Base-by-base conservation (phyloP, 1,140 invertebrate species). In the Drosophila arizonae region DNA sequence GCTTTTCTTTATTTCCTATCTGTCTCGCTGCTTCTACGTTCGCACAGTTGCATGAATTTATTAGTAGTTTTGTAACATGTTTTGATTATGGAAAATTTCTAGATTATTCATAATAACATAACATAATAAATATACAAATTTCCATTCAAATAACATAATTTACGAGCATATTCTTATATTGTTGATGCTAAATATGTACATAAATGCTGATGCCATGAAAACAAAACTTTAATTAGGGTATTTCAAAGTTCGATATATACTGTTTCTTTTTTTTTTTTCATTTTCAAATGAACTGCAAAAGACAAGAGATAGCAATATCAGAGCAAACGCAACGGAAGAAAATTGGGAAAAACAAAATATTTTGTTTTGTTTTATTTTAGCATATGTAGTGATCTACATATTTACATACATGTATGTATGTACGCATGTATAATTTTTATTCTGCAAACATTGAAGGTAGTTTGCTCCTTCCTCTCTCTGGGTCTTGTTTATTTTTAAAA, bases 401-500 rank as follows among this genome's bases (percentile, higher is more conserved):
- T 72, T 69, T 73, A 50, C 21, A 24, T 73, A 73, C 21, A 39
- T 39, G 36, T 36, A 36, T 58, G 15, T 26, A 30, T 43, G 21
- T 41, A 11, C 41, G 26, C 61, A 56, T 62, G 36, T 68, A 56
- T 43, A 61, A 67, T 72, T 69, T 73, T 50, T 73, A 73, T 73
- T 68, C 36, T 41, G 67, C 51, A 61, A 68, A 56, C 65, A 68
- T 68, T 68, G 71, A 73, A 67, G 64, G 43, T 61, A 68, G 56
- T 41, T 39, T 3, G 36, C 36, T 39, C 36, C 36, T 39, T 36
- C 56, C 55, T 46, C 55, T 54, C 39, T 48, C 57, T 65, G 17
- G 8, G 26, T 43, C 68, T 60, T 73, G 71, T 73, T 68, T 73
- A 73, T 73, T 73, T 73, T 62, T 50, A 73, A 73, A 73, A 73